These are phyloP conservation scores for Drosophila ananassae DNA, from an alignment of 1,140 invertebrate genomes.

Conservation along the genomic window DNA sequence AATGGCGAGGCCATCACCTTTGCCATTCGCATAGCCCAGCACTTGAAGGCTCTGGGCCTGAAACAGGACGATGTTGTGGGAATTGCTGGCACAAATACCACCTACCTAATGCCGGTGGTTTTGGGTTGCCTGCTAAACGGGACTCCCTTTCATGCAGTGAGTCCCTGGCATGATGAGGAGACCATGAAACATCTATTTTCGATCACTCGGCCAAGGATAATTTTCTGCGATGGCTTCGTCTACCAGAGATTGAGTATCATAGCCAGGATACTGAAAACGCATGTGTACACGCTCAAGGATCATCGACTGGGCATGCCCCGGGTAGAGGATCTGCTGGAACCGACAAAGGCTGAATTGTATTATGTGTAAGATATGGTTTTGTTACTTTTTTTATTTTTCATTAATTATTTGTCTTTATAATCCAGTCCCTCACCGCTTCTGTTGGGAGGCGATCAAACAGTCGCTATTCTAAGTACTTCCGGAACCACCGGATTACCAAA, in stretches of 20 bases:
- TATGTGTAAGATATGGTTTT: constrained; percentile 60
- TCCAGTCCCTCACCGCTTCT: constrained; percentile 63
- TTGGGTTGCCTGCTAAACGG: constrained; percentile 77
- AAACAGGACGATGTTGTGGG: constrained; percentile 80
- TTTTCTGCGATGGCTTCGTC: constrained; percentile 76
- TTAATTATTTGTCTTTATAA: neutral
- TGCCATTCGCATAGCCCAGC: constrained; percentile 76
- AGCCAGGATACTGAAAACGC: constrained; percentile 64
- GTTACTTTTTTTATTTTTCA: neutral
- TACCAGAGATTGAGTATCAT: constrained; percentile 60
- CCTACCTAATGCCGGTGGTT: constrained; percentile 76
- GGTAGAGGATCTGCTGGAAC: constrained; percentile 74
- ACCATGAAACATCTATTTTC: constrained; percentile 78
- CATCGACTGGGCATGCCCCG: constrained; percentile 62
- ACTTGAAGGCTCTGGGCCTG: constrained; percentile 62
- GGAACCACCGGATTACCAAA: constrained; percentile 92
- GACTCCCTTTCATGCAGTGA: constrained; percentile 75
- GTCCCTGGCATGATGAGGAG: constrained; percentile 69
- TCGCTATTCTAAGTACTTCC: constrained; percentile 86
- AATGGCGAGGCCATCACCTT: constrained; percentile 78
- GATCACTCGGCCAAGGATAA: constrained; percentile 70
- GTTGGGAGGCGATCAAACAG: constrained; percentile 73
- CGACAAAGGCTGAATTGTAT: constrained; percentile 64
- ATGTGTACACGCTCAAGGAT: constrained; percentile 72
- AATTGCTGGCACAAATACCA: constrained; percentile 69